Evolutionary conservation across 2,797 vertebrate genomes (phyloP).

Genomic region (Setipinna tenuifilis): DNA sequence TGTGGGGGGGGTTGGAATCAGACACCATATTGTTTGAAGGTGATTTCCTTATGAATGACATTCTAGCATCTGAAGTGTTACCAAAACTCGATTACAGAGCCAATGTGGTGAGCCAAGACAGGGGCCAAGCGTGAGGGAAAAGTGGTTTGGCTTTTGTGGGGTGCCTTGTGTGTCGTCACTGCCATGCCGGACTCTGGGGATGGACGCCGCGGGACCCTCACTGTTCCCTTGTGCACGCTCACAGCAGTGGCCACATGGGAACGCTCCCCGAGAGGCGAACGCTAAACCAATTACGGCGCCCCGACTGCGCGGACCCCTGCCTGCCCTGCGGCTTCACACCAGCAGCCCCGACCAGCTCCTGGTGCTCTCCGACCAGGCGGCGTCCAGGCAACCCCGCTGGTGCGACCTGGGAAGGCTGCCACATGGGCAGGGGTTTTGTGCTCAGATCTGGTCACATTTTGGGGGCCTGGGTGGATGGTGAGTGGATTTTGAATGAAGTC

Average conservation of each 20-base stretch:
- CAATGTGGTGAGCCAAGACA: slow-evolving; percentile 53
- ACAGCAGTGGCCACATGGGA: slow-evolving; percentile 82
- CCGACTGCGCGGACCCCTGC: slow-evolving; percentile 68
- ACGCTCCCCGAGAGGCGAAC: slow-evolving; percentile 67
- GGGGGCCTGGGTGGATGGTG: neutral
- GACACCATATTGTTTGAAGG: slow-evolving; percentile 13
- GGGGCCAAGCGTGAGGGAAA: slow-evolving; percentile 56
- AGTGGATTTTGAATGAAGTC: neutral
- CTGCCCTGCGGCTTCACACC: slow-evolving; percentile 58
- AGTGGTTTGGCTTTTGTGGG: slow-evolving; percentile 62
- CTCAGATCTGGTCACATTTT: neutral
- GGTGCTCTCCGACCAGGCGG: slow-evolving; percentile 59
- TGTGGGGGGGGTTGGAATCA: neutral
- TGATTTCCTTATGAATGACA: slow-evolving; percentile 55
- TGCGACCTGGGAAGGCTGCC: slow-evolving; percentile 67
- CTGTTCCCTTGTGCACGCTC: slow-evolving; percentile 76
- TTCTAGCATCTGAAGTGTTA: slow-evolving; percentile 41
- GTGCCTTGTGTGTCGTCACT: slow-evolving; percentile 33
- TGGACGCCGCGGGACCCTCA: slow-evolving; percentile 61
- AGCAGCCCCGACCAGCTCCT: slow-evolving; percentile 61
- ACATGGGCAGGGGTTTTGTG: slow-evolving; percentile 34
- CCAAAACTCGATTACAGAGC: slow-evolving; percentile 63
- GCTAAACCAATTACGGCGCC: slow-evolving; percentile 80
- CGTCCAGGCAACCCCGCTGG: slow-evolving; percentile 62
- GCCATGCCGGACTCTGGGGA: neutral